These are phyloP conservation scores for Galerucella nymphaeae DNA, from an alignment of 2,888 invertebrate species.

Conservation along the genomic window DNA sequence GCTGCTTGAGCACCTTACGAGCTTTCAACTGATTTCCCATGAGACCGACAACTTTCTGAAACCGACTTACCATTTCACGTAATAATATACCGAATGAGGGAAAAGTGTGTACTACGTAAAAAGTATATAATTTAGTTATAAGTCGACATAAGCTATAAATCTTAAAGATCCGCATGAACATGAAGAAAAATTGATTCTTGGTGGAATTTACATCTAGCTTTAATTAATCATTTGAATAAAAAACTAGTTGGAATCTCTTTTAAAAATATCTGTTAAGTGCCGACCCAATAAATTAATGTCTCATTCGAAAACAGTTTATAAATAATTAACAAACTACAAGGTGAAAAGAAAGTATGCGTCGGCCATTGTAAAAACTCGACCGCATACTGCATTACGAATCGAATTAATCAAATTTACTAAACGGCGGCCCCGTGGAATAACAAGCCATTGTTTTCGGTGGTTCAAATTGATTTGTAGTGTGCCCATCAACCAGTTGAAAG, in stretches of 20 bases:
- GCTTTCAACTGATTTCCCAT: conserved; percentile 49
- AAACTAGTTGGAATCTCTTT: not conserved
- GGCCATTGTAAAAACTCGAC: conserved; percentile 43
- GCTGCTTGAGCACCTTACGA: conserved; percentile 31
- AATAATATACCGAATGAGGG: conserved; percentile 6
- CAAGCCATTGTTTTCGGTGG: conserved; percentile 45
- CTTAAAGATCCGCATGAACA: not conserved
- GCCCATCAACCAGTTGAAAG: conserved; percentile 14
- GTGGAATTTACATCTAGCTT: too few species aligned
- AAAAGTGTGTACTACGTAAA: conserved; percentile 8
- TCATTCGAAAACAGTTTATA: conserved; percentile 50
- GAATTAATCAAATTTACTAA: conserved; percentile 50
- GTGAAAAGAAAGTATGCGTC: conserved; percentile 51
- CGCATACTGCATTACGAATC: conserved; percentile 44
- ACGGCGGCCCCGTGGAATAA: conserved; percentile 40
- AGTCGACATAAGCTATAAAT: conserved; percentile 12
- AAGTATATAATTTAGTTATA: conserved; percentile 10
- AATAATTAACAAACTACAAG: conserved; percentile 53
- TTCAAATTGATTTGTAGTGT: conserved; percentile 50
- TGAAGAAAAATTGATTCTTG: not conserved
- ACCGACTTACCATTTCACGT: conserved; percentile 20
- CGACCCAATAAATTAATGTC: conserved; percentile 49
- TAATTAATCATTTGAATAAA: conserved; percentile 22
- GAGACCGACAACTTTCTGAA: conserved; percentile 39
- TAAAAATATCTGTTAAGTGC: conserved; percentile 22